phyloP scores from a whole-genome alignment of 2,888 invertebrate genomes.

The Ormyrus thymus region DNA sequence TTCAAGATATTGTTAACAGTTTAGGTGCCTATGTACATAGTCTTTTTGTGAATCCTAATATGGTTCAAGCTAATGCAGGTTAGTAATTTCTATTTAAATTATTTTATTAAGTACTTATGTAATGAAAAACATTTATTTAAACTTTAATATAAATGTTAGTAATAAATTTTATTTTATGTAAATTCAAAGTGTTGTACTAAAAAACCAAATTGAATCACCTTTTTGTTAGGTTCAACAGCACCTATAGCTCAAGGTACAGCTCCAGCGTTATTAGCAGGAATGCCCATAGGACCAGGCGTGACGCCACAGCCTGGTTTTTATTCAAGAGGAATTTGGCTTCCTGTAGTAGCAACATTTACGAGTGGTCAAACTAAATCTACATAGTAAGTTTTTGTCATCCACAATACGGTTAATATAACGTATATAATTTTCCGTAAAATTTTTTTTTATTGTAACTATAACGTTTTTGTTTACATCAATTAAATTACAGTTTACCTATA shows the following conservation, averaged over 20 bases:
- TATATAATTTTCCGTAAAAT: background rate
- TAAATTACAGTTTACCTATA: too few relatives aligned
- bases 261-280: slow-evolving; percentile 80
- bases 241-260: slow-evolving; percentile 79
- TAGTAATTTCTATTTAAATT: slow-evolving; percentile 41
- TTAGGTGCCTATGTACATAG: slow-evolving; percentile 96
- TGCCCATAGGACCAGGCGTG: slow-evolving; percentile 84
- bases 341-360: slow-evolving; percentile 89
- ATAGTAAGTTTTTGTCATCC: slow-evolving; percentile 82
- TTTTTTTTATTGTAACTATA: background rate
- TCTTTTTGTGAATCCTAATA: slow-evolving; percentile 85
- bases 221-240: slow-evolving; percentile 69
- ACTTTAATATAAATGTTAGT: background rate
- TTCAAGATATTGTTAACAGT: slow-evolving; percentile 96
- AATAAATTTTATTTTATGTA: background rate
- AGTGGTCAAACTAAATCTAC: slow-evolving; percentile 90
- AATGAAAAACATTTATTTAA: background rate
- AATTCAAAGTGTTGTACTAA: background rate
- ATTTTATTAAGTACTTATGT: background rate
- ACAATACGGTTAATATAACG: background rate
- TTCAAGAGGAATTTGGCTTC: slow-evolving; percentile 94
- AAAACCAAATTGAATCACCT: slow-evolving; percentile 13
- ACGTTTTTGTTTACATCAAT: too few relatives aligned
- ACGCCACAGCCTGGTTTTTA: slow-evolving; percentile 94
- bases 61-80: slow-evolving; percentile 76